Evolutionary conservation across 2,113 vertebrate species (phyloP).

Genomic region (Bubo bubo): DNA sequence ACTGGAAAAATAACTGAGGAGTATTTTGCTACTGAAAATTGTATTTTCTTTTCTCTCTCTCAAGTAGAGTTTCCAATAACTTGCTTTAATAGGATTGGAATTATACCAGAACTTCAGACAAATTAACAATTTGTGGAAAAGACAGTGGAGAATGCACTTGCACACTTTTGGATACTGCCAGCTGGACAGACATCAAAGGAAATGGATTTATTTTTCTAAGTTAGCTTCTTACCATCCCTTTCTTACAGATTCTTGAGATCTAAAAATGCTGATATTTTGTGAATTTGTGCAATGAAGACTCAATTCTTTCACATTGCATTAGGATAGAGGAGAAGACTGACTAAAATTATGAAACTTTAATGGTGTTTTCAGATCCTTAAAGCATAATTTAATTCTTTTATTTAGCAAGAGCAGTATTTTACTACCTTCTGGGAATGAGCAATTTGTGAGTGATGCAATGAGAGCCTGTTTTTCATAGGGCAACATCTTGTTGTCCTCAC

Average conservation of each 20-base stretch:
- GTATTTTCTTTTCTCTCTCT: neutral
- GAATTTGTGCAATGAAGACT: neutral
- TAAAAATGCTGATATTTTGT: neutral
- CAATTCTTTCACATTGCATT: neutral
- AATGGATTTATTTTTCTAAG: neutral
- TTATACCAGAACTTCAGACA: neutral
- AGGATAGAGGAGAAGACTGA: neutral
- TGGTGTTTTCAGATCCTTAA: neutral
- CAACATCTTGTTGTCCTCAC: neutral
- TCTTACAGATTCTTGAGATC: neutral
- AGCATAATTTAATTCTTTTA: neutral
- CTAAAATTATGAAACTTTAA: neutral
- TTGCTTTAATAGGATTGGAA: neutral
- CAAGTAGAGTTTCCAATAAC: neutral
- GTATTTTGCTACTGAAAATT: neutral
- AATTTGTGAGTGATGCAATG: neutral
- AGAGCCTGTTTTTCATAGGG: neutral
- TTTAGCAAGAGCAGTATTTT: neutral
- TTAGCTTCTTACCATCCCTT: neutral
- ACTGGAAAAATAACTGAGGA: neutral
- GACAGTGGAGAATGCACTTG: neutral
- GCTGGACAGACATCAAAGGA: neutral
- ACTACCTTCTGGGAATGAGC: neutral
- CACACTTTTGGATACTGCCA: neutral
- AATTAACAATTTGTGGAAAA: neutral